These are phyloP conservation scores for Mus pahari DNA, from an alignment of 2,113 vertebrate species.

Conservation along the genomic window DNA sequence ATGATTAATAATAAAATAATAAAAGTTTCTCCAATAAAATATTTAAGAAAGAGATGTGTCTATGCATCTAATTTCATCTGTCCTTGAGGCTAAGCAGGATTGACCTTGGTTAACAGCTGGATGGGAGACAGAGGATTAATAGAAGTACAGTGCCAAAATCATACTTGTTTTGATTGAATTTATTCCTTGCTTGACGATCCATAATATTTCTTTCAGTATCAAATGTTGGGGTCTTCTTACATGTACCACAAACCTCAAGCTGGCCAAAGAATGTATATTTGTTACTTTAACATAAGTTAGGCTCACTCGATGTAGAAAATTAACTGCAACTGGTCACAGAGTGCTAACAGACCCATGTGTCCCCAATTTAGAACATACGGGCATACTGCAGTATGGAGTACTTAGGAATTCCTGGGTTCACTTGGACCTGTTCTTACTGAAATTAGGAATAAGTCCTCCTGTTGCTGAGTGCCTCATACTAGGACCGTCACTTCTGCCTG, in stretches of 20 bases:
- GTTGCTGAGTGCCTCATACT: background rate
- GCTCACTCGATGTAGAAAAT: background rate
- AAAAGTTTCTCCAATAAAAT: too few species aligned
- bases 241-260: slow-evolving; percentile 4
- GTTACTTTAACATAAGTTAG: background rate
- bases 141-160: background rate
- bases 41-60: background rate
- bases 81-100: background rate
- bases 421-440: background rate
- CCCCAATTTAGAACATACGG: background rate
- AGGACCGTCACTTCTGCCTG: background rate
- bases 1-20: too few species aligned
- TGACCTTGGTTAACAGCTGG: background rate
- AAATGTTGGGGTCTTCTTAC: slow-evolving; percentile 2
- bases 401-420: background rate
- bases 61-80: background rate
- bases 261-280: background rate
- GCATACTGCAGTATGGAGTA: background rate
- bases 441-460: background rate
- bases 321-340: background rate
- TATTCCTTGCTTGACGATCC: background rate
- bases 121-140: background rate
- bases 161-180: background rate
- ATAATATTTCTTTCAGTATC: background rate
- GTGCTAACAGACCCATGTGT: background rate